Conservation (phyloP, 2,888 invertebrate species). For the Catocala fraxini region DNA sequence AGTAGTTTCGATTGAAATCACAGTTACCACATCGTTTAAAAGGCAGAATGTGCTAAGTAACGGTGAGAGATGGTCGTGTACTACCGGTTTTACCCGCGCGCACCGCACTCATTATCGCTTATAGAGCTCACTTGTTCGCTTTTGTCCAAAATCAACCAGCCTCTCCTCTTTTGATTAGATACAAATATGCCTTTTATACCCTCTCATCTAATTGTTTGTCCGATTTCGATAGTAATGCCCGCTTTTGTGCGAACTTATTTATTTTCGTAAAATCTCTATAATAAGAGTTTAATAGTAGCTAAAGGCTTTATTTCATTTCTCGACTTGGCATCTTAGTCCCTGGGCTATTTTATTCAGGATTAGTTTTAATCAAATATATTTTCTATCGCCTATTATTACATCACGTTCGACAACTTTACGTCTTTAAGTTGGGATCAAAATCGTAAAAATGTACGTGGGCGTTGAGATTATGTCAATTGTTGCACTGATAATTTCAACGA, state of each 20-base stretch:
- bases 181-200: conserved; percentile 28
- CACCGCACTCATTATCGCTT: conserved; percentile 70
- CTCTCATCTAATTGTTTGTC: conserved; percentile 38
- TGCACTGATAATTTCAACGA: conserved; percentile 45
- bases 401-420: conserved; percentile 37
- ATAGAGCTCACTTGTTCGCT: conserved; percentile 62
- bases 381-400: conserved; percentile 35
- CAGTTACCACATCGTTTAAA: conserved; percentile 76
- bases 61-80: conserved; percentile 76
- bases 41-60: conserved; percentile 81
- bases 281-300: conserved; percentile 2
- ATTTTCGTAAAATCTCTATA: conserved; percentile 7
- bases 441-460: conserved; percentile 45
- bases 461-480: conserved; percentile 52
- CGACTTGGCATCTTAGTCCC: not conserved
- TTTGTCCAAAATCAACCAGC: conserved; percentile 73
- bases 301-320: conserved; percentile 3
- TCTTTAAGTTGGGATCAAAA: conserved; percentile 41
- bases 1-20: conserved; percentile 78
- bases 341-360: conserved; percentile 9
- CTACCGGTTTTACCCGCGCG: conserved; percentile 84
- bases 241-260: conserved; percentile 6
- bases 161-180: conserved; percentile 50
- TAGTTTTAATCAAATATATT: conserved; percentile 39
- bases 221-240: conserved; percentile 13